These are phyloP conservation scores for Thryonomys swinderianus DNA, from an alignment of 2,113 vertebrate species.

Conservation along the genomic window DNA sequence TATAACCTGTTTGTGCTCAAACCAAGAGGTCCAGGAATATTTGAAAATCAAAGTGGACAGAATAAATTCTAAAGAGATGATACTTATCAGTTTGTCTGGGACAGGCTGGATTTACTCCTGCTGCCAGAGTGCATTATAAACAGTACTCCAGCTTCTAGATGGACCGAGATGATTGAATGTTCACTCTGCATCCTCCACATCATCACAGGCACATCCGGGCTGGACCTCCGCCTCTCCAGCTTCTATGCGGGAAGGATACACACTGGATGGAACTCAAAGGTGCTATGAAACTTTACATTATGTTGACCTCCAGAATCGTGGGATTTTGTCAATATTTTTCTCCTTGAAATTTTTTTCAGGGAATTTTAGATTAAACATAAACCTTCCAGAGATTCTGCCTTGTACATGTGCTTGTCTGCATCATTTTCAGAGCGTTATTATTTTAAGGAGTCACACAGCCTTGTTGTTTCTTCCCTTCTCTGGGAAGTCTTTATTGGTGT, in stretches of 20 bases:
- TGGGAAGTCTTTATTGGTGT: not conserved
- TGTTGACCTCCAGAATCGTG: not conserved
- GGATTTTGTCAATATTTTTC: not conserved
- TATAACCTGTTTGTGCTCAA: not conserved
- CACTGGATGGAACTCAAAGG: not conserved
- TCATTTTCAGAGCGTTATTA: not conserved
- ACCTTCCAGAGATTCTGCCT: not conserved
- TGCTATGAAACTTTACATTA: not conserved
- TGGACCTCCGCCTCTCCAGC: not conserved
- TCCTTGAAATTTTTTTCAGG: not conserved
- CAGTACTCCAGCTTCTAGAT: not conserved
- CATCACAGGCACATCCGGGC: not conserved
- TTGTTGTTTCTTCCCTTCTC: not conserved
- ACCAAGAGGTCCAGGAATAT: not conserved
- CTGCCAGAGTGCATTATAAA: not conserved
- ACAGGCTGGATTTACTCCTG: not conserved
- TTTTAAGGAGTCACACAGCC: not conserved
- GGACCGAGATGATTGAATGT: not conserved
- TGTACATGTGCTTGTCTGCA: not conserved
- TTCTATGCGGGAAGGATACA: not conserved
- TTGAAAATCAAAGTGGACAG: not conserved
- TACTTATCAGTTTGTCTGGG: not conserved
- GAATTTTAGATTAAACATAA: constrained; percentile 17
- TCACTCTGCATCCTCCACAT: not conserved
- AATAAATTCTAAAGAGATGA: not conserved